phyloP scores from a whole-genome alignment of 2,113 vertebrate genomes.

The Harpagus bidentatus region DNA sequence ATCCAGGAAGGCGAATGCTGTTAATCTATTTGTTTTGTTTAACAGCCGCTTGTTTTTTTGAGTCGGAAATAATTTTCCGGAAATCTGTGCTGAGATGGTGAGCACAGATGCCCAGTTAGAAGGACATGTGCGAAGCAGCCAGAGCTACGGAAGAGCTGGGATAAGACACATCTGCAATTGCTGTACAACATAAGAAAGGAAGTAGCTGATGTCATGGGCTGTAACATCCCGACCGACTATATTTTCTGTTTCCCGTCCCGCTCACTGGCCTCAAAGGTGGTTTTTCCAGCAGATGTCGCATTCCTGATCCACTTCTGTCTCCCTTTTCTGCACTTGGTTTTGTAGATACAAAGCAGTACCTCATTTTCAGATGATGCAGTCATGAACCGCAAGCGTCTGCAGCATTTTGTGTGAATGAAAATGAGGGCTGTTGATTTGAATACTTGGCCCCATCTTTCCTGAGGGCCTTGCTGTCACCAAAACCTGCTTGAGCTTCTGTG shows the following conservation, averaged over 20 bases:
- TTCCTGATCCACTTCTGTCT: not conserved
- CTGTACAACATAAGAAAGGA: not conserved
- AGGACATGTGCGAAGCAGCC: not conserved
- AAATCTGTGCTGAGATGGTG: constrained; percentile 35
- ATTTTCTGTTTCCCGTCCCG: not conserved
- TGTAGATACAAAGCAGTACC: not conserved
- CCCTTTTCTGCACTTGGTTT: not conserved
- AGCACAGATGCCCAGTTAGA: constrained; percentile 9
- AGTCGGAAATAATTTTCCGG: not conserved
- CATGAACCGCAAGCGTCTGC: not conserved
- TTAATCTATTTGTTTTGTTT: not conserved
- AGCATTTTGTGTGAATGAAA: not conserved
- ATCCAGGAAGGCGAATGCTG: not conserved
- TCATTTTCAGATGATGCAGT: not conserved
- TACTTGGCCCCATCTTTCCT: not conserved
- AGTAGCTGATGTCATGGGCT: not conserved
- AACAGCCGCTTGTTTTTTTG: not conserved
- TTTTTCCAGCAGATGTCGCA: not conserved
- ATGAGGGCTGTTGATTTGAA: not conserved
- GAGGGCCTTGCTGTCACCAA: not conserved
- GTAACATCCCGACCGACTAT: not conserved
- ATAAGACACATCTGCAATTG: not conserved
- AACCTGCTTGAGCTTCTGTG: not conserved
- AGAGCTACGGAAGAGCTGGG: not conserved
- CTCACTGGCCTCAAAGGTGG: not conserved